Evolutionary conservation across 1,140 invertebrate species (phyloP).

Genomic region (Lepidotrigona ventralis): DNA sequence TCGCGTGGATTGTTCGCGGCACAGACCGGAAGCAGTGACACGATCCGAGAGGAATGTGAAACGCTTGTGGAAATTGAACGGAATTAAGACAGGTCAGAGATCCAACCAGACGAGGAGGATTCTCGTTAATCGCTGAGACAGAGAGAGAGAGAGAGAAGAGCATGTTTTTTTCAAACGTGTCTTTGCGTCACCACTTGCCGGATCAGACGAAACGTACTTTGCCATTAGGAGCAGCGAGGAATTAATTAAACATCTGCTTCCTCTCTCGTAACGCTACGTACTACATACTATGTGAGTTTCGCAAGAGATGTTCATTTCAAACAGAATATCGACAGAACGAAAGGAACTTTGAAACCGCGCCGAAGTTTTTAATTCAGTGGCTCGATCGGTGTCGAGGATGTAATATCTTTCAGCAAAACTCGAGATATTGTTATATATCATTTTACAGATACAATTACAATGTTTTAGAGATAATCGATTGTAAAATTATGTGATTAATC

Average conservation of each 20-base stretch:
- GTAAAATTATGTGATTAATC: no score
- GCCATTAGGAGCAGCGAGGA: slow-evolving; percentile 22
- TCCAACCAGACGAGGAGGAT: slow-evolving; percentile 12
- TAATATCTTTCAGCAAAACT: neutral
- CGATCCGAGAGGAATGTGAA: slow-evolving; percentile 27
- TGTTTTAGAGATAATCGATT: no score
- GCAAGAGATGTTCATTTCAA: neutral
- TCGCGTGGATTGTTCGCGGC: neutral
- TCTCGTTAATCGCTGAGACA: slow-evolving; percentile 14
- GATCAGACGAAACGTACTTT: slow-evolving; percentile 23
- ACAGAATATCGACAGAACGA: neutral
- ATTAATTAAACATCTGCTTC: slow-evolving; percentile 48
- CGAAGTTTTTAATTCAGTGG: neutral
- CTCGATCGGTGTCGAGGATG: neutral
- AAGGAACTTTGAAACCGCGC: neutral
- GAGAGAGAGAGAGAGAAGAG: neutral
- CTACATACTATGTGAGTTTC: neutral
- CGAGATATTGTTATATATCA: no score
- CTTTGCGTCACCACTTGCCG: slow-evolving; percentile 34
- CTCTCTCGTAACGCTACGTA: slow-evolving; percentile 10
- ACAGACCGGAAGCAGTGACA: slow-evolving; percentile 43
- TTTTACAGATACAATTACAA: no score
- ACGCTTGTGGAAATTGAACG: slow-evolving; percentile 37
- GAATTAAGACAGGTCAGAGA: slow-evolving; percentile 59
- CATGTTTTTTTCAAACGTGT: slow-evolving; percentile 20